Evolutionary conservation across 1,140 invertebrate species (phyloP).

Genomic region (Aplysia californica): DNA sequence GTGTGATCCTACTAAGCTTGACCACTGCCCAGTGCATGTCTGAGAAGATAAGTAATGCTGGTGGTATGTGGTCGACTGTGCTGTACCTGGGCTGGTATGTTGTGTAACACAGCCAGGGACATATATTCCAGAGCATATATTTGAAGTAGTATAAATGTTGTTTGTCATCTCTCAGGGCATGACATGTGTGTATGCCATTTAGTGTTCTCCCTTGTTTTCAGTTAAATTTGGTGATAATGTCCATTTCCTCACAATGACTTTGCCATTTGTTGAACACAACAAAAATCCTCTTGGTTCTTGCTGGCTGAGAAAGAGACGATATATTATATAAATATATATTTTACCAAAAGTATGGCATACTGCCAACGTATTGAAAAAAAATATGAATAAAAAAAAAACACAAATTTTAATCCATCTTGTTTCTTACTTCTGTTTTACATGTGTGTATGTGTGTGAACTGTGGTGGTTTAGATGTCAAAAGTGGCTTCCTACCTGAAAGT

Average conservation of each 20-base stretch:
- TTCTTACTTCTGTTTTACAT: background rate
- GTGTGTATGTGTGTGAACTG: background rate
- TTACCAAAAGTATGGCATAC: slow-evolving; percentile 18
- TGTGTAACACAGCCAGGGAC: background rate
- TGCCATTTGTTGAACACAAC: slow-evolving; percentile 14
- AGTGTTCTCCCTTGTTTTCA: too few relatives aligned
- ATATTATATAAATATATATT: slow-evolving; percentile 15
- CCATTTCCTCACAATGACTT: too few relatives aligned
- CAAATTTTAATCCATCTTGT: background rate
- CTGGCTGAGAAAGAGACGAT: slow-evolving; percentile 17
- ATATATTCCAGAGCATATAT: background rate
- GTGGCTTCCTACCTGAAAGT: background rate
- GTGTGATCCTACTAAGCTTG: too few relatives aligned
- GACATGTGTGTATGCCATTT: background rate
- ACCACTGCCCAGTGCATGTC: too few relatives aligned
- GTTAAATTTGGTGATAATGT: too few relatives aligned
- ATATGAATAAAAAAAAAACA: slow-evolving; percentile 1
- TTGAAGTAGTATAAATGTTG: background rate
- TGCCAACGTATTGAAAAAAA: slow-evolving; percentile 13
- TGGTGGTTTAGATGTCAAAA: background rate
- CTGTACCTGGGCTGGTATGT: too few relatives aligned
- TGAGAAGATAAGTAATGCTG: too few relatives aligned
- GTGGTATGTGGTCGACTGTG: too few relatives aligned
- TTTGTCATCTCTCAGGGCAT: background rate
- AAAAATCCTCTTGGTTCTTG: slow-evolving; percentile 11